Percentiles rank a stretch among this genome's conserved stretches.
These are phyloP conservation scores for Ornithorhynchus anatinus DNA, from an alignment of 2,113 vertebrate species.

Conservation along the genomic window DNA sequence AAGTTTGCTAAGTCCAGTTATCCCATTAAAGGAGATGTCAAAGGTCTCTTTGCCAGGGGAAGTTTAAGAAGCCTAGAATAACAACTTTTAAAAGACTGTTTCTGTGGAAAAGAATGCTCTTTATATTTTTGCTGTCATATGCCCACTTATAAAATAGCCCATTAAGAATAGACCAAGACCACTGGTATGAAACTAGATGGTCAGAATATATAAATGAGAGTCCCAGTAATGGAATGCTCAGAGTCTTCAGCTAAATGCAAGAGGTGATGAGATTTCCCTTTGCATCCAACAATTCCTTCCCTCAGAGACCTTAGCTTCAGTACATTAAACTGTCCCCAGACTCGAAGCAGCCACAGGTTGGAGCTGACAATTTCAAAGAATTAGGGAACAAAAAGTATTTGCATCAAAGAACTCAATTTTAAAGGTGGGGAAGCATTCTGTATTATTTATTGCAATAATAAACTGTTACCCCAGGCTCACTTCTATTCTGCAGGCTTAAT, in stretches of 20 bases:
- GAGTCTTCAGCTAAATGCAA: neutral
- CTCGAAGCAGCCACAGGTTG: neutral
- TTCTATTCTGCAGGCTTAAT: constrained; percentile 54
- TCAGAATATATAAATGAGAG: neutral
- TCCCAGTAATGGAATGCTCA: neutral
- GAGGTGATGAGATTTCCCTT: too few relatives aligned
- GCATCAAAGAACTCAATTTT: neutral
- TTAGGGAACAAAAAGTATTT: neutral
- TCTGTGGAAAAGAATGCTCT: neutral
- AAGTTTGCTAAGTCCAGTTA: constrained; percentile 11
- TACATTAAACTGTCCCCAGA: neutral
- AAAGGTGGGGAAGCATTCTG: neutral
- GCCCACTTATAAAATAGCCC: constrained; percentile 2
- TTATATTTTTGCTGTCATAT: neutral
- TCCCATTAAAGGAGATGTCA: constrained; percentile 24
- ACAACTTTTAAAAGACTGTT: neutral
- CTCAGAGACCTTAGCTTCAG: neutral
- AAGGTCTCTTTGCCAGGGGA: constrained; percentile 3
- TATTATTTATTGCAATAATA: constrained; percentile 54
- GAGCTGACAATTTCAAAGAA: neutral
- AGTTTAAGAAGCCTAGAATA: neutral
- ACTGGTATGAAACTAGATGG: too few relatives aligned
- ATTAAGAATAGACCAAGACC: neutral
- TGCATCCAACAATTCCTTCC: neutral
- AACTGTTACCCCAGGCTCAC: constrained; percentile 42